These are phyloP conservation scores for Cotesia vestalis DNA, from an alignment of 1,140 invertebrate species.

Conservation along the genomic window DNA sequence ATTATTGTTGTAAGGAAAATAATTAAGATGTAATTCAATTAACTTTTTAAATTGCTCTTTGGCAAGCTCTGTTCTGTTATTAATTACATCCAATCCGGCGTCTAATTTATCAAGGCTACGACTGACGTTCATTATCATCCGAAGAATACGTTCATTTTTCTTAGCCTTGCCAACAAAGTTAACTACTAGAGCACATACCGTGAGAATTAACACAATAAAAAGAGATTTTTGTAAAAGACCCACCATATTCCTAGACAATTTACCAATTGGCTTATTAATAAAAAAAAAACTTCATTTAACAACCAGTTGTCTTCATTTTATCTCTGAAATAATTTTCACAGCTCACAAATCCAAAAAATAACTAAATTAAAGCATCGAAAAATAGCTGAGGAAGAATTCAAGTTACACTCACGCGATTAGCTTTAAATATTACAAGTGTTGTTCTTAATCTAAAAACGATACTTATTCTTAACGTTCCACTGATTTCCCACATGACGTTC, in stretches of 20 bases:
- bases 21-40: constrained; percentile 48
- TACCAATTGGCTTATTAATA: not conserved
- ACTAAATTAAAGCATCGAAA: too few species aligned
- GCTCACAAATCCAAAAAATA: too few species aligned
- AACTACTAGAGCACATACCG: constrained; percentile 44
- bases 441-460: not conserved
- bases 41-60: constrained; percentile 47
- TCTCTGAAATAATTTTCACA: too few species aligned
- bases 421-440: too few species aligned
- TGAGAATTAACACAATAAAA: constrained; percentile 43
- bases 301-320: too few species aligned
- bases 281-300: not conserved
- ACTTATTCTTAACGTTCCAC: not conserved
- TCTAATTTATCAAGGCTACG: constrained; percentile 54
- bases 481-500: not conserved
- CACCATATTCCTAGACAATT: constrained; percentile 40
- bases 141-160: constrained; percentile 45
- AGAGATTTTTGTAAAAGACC: constrained; percentile 47
- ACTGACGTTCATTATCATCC: constrained; percentile 57
- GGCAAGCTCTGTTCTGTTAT: constrained; percentile 47
- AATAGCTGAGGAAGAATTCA: too few species aligned
- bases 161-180: constrained; percentile 46
- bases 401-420: too few species aligned
- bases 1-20: constrained; percentile 43
- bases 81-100: constrained; percentile 49